Evolutionary conservation across 1,140 invertebrate genomes (phyloP).

Genomic region (Amyelois transitella): DNA sequence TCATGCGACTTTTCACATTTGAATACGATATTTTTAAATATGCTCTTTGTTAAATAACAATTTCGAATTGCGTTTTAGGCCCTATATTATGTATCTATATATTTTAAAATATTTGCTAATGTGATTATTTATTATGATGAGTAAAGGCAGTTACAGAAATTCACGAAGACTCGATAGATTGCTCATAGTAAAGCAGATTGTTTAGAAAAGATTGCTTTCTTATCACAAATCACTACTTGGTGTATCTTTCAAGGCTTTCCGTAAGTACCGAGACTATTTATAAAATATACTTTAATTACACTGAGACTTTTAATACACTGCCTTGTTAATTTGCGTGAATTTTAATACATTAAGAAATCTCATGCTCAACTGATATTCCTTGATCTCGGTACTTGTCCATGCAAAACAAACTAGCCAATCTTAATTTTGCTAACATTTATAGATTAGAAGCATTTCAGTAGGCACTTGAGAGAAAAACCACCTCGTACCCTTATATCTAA

Average conservation of each 20-base stretch:
- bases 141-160: no score
- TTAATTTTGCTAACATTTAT: conserved; percentile 21
- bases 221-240: conserved; percentile 17
- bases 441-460: conserved; percentile 30
- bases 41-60: not conserved
- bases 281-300: no score
- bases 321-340: not conserved
- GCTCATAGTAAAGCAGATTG: not conserved
- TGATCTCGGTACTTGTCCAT: conserved; percentile 13
- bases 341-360: no score
- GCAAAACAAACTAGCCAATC: not conserved
- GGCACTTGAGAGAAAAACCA: conserved; percentile 31
- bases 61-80: not conserved
- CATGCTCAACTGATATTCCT: no score
- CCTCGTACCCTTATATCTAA: conserved; percentile 5
- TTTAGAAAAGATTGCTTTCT: no score
- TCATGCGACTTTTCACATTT: no score
- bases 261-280: conserved; percentile 12
- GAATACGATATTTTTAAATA: no score
- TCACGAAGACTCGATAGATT: not conserved
- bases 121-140: no score
- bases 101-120: not conserved
- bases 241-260: conserved; percentile 24
- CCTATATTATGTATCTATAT: not conserved
- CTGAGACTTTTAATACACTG: no score